Conservation (phyloP, 2,797 vertebrate species). For the Sciurus vulgaris region DNA sequence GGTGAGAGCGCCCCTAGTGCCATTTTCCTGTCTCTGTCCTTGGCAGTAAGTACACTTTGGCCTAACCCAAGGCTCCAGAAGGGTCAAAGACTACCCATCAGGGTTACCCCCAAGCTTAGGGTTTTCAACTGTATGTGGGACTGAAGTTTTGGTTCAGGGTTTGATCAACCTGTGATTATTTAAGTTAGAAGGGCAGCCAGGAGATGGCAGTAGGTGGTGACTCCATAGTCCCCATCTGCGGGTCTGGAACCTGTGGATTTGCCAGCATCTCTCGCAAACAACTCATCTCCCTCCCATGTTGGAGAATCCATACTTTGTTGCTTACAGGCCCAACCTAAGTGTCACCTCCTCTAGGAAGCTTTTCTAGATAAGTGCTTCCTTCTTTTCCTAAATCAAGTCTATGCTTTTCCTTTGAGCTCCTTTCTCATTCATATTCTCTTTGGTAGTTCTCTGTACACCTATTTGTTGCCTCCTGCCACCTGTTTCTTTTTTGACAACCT, state of each 20-base stretch:
- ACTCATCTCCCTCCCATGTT: neutral
- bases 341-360: neutral
- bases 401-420: neutral
- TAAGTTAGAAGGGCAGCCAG: neutral
- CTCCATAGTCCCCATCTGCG: neutral
- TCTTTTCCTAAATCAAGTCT: neutral
- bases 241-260: neutral
- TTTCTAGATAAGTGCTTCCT: neutral
- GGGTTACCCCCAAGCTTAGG: neutral
- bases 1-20: constrained; percentile 28
- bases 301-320: constrained; percentile 17
- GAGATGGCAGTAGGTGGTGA: neutral
- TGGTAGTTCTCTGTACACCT: neutral
- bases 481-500: neutral
- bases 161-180: neutral
- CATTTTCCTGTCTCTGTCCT: neutral
- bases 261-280: neutral
- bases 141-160: neutral
- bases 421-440: neutral
- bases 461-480: neutral
- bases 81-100: neutral
- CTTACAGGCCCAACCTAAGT: neutral
- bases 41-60: neutral
- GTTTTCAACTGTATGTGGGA: neutral
- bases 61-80: neutral